phyloP scores from a whole-genome alignment of 1,140 invertebrate species.

The Panagrolaimus sp. region DNA sequence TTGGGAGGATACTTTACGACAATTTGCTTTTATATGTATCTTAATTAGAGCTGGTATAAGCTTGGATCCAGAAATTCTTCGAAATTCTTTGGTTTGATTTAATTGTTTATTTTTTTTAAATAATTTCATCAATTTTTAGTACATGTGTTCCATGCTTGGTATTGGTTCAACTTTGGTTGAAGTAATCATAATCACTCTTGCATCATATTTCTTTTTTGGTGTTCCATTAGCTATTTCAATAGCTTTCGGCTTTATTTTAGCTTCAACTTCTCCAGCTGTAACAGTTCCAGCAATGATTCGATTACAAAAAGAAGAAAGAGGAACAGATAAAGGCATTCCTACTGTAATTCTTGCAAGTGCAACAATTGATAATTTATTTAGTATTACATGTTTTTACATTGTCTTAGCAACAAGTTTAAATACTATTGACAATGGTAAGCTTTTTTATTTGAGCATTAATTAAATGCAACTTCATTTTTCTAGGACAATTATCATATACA shows the following conservation, averaged over 20 bases:
- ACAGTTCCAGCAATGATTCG: conserved; percentile 85
- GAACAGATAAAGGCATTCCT: conserved; percentile 85
- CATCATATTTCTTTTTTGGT: conserved; percentile 70
- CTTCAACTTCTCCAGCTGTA: conserved; percentile 87
- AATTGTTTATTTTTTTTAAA: conserved; percentile 61
- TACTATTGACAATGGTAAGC: background rate
- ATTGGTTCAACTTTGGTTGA: conserved; percentile 64
- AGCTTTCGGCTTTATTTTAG: conserved; percentile 64
- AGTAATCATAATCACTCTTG: conserved; percentile 66
- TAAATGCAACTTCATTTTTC: conserved; percentile 22
- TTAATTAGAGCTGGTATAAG: conserved; percentile 84
- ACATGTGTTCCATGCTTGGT: conserved; percentile 30
- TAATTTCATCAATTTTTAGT: conserved; percentile 70
- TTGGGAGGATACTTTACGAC: conserved; percentile 58
- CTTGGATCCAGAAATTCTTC: conserved; percentile 76
- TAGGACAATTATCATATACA: conserved; percentile 58
- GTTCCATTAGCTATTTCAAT: conserved; percentile 68
- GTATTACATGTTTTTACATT: conserved; percentile 80
- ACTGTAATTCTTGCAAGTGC: conserved; percentile 85
- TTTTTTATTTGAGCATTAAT: conserved; percentile 1
- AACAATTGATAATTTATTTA: conserved; percentile 76
- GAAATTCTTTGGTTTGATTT: conserved; percentile 71
- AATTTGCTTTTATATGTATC: conserved; percentile 66
- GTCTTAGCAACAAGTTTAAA: conserved; percentile 56
- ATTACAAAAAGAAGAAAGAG: conserved; percentile 75